Evolutionary conservation across 30 jellyfish, hydroid and myxozoan species (phyloP).

Genomic region (Chironex yamaguchii): DNA sequence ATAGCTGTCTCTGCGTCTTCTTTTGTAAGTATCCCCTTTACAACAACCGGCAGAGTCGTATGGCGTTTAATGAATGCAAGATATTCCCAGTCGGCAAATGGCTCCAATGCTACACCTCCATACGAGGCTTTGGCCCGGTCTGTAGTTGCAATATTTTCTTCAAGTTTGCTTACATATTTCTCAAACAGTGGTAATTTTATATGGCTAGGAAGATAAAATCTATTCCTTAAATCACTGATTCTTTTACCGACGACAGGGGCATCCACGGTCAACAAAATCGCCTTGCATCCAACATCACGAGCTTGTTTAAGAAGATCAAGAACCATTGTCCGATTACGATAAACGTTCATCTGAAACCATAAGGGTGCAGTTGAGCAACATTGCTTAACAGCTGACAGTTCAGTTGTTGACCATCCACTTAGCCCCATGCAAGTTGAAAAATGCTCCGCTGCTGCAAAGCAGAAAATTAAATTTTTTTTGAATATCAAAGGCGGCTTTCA

Average conservation of each 20-base stretch:
- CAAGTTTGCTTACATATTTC: slow-evolving; percentile 44
- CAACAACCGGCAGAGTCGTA: slow-evolving; percentile 80
- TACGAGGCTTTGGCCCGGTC: not conserved
- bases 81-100: slow-evolving; percentile 66
- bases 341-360: slow-evolving; percentile 85
- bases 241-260: slow-evolving; percentile 56
- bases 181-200: slow-evolving; percentile 54
- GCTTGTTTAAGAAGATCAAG: slow-evolving; percentile 80
- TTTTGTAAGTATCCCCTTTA: slow-evolving; percentile 81
- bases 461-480: slow-evolving; percentile 23
- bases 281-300: slow-evolving; percentile 84
- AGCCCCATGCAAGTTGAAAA: slow-evolving; percentile 97
- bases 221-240: slow-evolving; percentile 48
- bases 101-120: slow-evolving; percentile 41
- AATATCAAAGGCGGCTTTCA: not conserved
- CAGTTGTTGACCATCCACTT: slow-evolving; percentile 74
- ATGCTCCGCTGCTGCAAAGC: slow-evolving; percentile 8
- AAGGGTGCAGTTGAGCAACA: slow-evolving; percentile 72
- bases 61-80: slow-evolving; percentile 73
- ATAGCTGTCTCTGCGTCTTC: slow-evolving; percentile 78
- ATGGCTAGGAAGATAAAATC: slow-evolving; percentile 23
- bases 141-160: not conserved
- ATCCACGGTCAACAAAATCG: slow-evolving; percentile 93
- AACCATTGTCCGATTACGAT: slow-evolving; percentile 73
- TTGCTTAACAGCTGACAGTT: slow-evolving; percentile 74